Percentiles rank a stretch among this genome's conserved stretches.
These are phyloP conservation scores for Hymenochirus boettgeri DNA, from an alignment of 2,113 vertebrate species.

Conservation along the genomic window DNA sequence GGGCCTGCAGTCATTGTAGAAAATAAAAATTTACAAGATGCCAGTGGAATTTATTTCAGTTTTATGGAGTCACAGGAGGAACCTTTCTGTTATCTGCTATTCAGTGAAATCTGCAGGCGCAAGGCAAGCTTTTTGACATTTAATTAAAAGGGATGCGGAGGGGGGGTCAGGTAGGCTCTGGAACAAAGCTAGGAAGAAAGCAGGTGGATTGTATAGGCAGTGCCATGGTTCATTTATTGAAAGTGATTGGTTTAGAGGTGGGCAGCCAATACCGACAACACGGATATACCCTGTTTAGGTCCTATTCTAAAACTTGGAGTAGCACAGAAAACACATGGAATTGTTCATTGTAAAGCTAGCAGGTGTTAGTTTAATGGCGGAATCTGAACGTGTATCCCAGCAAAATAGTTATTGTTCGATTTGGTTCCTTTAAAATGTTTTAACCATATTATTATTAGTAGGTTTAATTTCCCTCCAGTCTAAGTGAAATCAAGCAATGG, in stretches of 20 bases:
- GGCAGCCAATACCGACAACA: conserved; percentile 59
- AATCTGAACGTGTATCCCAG: no score
- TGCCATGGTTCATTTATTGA: conserved; percentile 74
- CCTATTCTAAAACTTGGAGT: conserved; percentile 61
- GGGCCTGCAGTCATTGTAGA: conserved; percentile 93
- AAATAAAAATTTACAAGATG: conserved; percentile 98
- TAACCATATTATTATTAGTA: no score
- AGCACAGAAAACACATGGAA: conserved; percentile 9
- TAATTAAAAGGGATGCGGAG: conserved; percentile 59
- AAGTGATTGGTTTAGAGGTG: conserved; percentile 67
- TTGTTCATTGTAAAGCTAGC: conserved; percentile 48
- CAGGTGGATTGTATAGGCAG: conserved; percentile 74
- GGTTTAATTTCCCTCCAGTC: no score
- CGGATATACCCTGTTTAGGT: no score
- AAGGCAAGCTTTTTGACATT: conserved; percentile 73
- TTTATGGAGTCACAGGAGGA: conserved; percentile 72
- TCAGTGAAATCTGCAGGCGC: conserved; percentile 70
- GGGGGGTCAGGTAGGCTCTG: conserved; percentile 74
- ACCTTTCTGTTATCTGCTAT: conserved; percentile 66
- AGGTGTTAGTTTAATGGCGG: conserved; percentile 53
- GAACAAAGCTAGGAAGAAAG: conserved; percentile 55
- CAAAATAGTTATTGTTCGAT: no score
- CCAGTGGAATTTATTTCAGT: conserved; percentile 94
- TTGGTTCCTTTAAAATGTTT: no score
- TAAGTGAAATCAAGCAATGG: no score